Evolutionary conservation across 2,797 vertebrate species (phyloP), one percentile per base, ranked within the genome.

Genomic region (Enteromius argenteus): DNA sequence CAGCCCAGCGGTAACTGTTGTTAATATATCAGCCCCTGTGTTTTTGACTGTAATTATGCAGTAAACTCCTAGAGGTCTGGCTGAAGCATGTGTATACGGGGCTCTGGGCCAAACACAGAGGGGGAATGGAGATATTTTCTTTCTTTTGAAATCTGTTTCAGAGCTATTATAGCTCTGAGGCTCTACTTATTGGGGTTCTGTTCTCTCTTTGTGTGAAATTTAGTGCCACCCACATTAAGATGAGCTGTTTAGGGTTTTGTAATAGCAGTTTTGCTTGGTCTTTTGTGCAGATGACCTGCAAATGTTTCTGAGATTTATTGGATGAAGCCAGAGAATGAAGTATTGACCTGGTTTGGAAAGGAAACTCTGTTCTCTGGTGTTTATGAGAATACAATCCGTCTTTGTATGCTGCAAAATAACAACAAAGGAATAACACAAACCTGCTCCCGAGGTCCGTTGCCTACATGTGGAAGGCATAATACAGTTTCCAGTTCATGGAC

Each of bases 21-120:
- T 81, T 85, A 81, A 81, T 85, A 75, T 81, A 81, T 85, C 84
- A 85, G 79, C 46, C 39, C 81, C 30, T 67, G 77, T 86, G 81
- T 80, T 79, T 85, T 81, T 62, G 64, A 83, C 69, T 71, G 66
- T 87, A 86, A 85, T 87, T 84, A 80, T 62, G 77, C 81, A 51
- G 80, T 87, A 83, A 87, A 85, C 69, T 78, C 30, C 46, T 78
- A 32, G 60, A 71, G 83, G 39, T 80, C 51, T 77, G 67, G 23
- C 71, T 74, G 56, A 60, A 84, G 81, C 68, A 79, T 88, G 82
- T 44, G 68, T 62, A 44, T 75, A 17, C 17, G 44, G 60, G 87
- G 79, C 68, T 51, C 76, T 72, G 30, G 2, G 68, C 78, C 79
- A 83, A 80, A 79, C 77, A 30, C 53, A 44, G n/a, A 84, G 75